These are phyloP conservation scores for Drosophila simulans DNA, from an alignment of 1,140 invertebrate species.

Conservation along the genomic window DNA sequence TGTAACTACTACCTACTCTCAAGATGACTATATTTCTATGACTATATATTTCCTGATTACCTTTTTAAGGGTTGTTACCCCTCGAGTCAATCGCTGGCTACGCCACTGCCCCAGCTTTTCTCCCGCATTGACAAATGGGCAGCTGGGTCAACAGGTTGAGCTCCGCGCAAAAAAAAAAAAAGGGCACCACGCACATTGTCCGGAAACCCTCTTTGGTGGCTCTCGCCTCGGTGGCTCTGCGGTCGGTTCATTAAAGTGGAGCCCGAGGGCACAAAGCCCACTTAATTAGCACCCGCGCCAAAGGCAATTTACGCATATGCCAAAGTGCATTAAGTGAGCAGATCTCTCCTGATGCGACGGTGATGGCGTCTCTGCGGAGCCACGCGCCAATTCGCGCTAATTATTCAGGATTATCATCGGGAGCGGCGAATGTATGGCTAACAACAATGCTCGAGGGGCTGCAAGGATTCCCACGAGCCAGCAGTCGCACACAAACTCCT, in stretches of 20 bases:
- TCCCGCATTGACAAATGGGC: constrained; percentile 57
- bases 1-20: too few relatives aligned
- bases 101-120: constrained; percentile 9
- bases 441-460: constrained; percentile 20
- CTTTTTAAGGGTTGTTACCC: too few relatives aligned
- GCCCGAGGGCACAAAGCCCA: constrained; percentile 29
- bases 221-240: constrained; percentile 4
- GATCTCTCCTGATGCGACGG: constrained; percentile 29
- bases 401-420: constrained; percentile 57
- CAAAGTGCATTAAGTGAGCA: constrained; percentile 66
- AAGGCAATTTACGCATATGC: constrained; percentile 63
- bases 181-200: constrained; percentile 17
- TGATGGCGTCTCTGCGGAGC: constrained; percentile 27
- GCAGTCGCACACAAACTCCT: not conserved
- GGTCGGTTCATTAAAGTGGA: constrained; percentile 34
- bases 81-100: not conserved
- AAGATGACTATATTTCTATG: too few relatives aligned
- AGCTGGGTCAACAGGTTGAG: constrained; percentile 51
- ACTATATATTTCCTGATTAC: too few relatives aligned
- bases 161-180: constrained; percentile 10
- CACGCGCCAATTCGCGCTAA: constrained; percentile 50
- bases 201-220: not conserved
- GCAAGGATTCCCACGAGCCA: constrained; percentile 24
- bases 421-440: not conserved
- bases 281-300: constrained; percentile 56